Evolutionary conservation across 53 echinoderm and acorn worm genomes (phyloP).

Genomic region (Mesocentrotus franciscanus): DNA sequence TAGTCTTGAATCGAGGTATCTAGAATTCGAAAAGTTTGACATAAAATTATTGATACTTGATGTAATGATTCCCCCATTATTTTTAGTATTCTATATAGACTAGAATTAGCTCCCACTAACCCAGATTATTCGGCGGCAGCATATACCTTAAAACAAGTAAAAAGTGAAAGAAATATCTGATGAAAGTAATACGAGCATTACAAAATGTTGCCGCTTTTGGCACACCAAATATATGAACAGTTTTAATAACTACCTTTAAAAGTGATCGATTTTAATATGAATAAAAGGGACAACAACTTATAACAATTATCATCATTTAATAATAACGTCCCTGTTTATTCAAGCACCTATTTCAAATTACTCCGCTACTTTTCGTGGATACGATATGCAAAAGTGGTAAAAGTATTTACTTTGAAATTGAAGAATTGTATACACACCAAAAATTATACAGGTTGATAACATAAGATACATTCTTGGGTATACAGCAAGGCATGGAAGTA

Average conservation of each 20-base stretch:
- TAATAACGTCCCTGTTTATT: background rate
- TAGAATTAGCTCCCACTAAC: background rate
- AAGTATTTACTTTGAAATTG: background rate
- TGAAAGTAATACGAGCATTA: background rate
- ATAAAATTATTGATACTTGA: background rate
- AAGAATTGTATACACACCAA: constrained; percentile 2
- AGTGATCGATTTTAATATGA: background rate
- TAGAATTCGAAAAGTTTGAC: background rate
- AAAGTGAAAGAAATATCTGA: background rate
- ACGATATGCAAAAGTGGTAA: background rate
- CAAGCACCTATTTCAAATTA: background rate
- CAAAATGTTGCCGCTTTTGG: background rate
- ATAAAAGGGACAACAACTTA: background rate
- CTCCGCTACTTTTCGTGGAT: background rate
- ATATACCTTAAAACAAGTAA: background rate
- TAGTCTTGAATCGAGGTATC: background rate
- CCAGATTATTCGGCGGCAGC: background rate
- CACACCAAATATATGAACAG: background rate
- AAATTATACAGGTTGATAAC: background rate
- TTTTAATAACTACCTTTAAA: background rate
- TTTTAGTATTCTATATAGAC: background rate
- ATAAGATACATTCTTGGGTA: background rate
- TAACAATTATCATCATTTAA: background rate
- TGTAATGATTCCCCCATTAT: background rate
- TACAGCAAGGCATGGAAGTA: background rate